phyloP scores from a whole-genome alignment of 2,113 vertebrate genomes.

The Malurus elegans region DNA sequence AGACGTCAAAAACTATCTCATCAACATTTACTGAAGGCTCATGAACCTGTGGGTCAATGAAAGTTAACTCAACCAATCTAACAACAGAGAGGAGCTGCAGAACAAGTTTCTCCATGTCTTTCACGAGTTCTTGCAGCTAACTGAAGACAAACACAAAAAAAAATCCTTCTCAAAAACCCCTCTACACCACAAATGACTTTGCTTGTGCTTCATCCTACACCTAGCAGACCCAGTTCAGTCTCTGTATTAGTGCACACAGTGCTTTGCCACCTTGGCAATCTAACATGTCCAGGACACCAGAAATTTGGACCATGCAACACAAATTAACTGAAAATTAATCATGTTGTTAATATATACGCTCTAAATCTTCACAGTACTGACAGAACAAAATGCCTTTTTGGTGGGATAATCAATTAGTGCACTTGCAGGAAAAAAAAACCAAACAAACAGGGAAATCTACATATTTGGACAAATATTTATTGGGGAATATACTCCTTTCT shows the following conservation, averaged over 20 bases:
- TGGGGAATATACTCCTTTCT: not conserved
- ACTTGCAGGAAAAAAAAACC: not conserved
- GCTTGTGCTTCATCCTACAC: not conserved
- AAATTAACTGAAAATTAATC: not conserved
- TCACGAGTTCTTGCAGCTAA: not conserved
- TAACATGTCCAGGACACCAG: not conserved
- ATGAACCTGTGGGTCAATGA: not conserved
- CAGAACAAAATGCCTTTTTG: not conserved
- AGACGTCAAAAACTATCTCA: not conserved
- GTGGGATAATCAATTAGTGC: not conserved
- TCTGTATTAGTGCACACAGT: not conserved
- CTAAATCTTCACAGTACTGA: not conserved
- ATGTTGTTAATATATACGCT: not conserved
- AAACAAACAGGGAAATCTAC: not conserved
- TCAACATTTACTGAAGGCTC: not conserved
- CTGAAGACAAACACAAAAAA: not conserved
- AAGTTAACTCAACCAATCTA: not conserved
- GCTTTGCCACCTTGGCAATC: not conserved
- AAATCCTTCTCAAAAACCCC: not conserved
- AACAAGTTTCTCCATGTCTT: not conserved
- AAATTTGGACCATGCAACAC: not conserved
- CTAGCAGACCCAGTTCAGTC: not conserved
- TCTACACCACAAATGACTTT: not conserved
- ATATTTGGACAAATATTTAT: not conserved
- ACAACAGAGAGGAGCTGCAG: not conserved